A percentile compares a stretch with the other conserved stretches of the same genome.
Evolutionary conservation across 2,888 invertebrate genomes (phyloP).

Genomic region (Drosophila macrospina): DNA sequence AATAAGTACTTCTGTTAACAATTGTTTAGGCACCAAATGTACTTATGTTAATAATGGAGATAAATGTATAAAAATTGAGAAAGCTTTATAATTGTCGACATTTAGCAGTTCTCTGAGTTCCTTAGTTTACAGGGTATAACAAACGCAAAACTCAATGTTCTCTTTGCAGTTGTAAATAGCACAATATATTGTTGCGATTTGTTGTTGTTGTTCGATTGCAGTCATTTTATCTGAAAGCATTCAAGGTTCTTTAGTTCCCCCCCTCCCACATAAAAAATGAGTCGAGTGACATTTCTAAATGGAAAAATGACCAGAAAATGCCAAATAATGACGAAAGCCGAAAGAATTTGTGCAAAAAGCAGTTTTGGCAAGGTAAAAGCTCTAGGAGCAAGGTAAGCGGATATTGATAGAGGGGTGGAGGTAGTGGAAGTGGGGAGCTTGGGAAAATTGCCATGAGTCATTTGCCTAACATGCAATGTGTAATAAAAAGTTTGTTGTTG

Average conservation of each 20-base stretch:
- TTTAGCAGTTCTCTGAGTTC: too few relatives aligned
- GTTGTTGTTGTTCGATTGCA: background rate
- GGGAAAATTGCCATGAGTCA: conserved; percentile 20
- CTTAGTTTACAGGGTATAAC: background rate
- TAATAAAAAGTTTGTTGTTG: conserved; percentile 30
- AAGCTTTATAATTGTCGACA: too few relatives aligned
- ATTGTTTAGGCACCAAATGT: too few relatives aligned
- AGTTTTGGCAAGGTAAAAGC: background rate
- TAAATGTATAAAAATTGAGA: too few relatives aligned
- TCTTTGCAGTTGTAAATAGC: conserved; percentile 1
- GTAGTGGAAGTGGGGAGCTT: background rate
- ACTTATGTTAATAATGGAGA: too few relatives aligned
- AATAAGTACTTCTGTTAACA: too few relatives aligned
- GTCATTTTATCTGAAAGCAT: conserved; percentile 6
- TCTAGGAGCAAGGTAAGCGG: background rate
- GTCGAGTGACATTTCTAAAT: background rate
- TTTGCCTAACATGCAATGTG: conserved; percentile 17
- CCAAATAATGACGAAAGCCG: background rate
- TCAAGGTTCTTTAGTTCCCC: background rate
- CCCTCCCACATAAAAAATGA: background rate
- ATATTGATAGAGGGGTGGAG: background rate
- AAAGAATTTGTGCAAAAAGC: background rate
- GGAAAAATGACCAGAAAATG: conserved; percentile 1
- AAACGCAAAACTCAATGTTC: background rate
- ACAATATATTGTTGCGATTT: conserved; percentile 1